Conservation (phyloP, 2,113 vertebrate species). For the Neolamprologus ventralis region DNA sequence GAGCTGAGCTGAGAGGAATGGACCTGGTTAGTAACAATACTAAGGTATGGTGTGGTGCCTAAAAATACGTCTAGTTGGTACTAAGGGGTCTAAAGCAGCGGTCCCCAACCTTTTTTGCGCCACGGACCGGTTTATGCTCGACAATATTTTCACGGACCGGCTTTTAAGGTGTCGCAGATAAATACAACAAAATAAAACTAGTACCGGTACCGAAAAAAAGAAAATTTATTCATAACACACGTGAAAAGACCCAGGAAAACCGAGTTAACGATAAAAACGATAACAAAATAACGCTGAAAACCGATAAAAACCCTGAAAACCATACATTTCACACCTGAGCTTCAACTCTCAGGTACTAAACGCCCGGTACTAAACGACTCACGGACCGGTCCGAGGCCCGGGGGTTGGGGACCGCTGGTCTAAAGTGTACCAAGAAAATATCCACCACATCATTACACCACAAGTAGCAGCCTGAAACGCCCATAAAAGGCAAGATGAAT, state of each 20-base stretch:
- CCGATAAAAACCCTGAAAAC: too few species aligned
- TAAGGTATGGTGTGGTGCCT: background rate
- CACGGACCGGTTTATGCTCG: accelerated
- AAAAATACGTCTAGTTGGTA: accelerated
- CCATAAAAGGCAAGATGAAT: background rate
- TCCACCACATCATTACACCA: background rate
- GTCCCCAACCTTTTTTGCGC: too few species aligned
- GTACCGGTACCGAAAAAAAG: too few species aligned
- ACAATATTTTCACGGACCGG: accelerated
- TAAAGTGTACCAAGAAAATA: background rate
- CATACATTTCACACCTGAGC: too few species aligned
- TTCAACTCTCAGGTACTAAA: too few species aligned
- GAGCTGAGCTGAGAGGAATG: background rate
- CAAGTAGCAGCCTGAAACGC: accelerated
- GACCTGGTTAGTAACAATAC: background rate
- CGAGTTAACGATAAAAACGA: accelerated
- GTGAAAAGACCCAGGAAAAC: too few species aligned
- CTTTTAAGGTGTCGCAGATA: accelerated
- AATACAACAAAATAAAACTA: too few species aligned
- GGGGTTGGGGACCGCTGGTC: background rate
- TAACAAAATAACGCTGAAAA: too few species aligned
- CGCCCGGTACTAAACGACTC: too few species aligned
- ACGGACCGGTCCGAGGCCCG: too few species aligned
- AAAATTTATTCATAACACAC: too few species aligned
- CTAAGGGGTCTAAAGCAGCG: background rate